Evolutionary conservation across 1,140 invertebrate genomes (phyloP).

Genomic region (Hyles vespertilio): DNA sequence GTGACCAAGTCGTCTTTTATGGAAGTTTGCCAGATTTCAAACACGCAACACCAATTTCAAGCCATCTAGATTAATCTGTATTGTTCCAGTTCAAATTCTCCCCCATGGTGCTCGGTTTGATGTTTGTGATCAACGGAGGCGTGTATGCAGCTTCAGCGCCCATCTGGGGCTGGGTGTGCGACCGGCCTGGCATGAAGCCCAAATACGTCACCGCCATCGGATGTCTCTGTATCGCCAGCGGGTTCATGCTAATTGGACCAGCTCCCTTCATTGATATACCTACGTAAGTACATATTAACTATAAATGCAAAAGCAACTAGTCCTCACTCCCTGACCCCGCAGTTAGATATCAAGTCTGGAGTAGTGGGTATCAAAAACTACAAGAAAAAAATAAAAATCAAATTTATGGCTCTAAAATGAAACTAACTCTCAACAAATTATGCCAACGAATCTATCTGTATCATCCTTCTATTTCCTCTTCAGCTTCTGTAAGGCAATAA

Average conservation of each 20-base stretch:
- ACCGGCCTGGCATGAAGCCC: slow-evolving; percentile 78
- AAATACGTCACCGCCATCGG: slow-evolving; percentile 83
- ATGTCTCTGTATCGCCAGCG: slow-evolving; percentile 79
- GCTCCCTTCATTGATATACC: slow-evolving; percentile 81
- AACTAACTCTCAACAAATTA: too few relatives aligned
- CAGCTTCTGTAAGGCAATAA: neutral
- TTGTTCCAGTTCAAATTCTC: slow-evolving; percentile 79
- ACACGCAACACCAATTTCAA: too few relatives aligned
- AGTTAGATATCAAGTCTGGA: too few relatives aligned
- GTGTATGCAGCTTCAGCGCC: slow-evolving; percentile 90
- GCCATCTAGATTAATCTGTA: neutral
- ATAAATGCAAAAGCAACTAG: too few relatives aligned
- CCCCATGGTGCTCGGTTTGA: slow-evolving; percentile 86
- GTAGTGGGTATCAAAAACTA: too few relatives aligned
- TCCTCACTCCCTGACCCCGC: too few relatives aligned
- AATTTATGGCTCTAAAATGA: too few relatives aligned
- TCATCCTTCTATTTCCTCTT: neutral
- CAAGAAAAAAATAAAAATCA: too few relatives aligned
- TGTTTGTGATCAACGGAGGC: slow-evolving; percentile 93
- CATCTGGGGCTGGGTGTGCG: slow-evolving; percentile 87
- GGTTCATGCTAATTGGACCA: slow-evolving; percentile 85
- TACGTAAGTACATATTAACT: slow-evolving; percentile 70
- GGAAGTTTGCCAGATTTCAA: too few relatives aligned
- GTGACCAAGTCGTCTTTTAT: too few relatives aligned
- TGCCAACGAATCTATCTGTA: too few relatives aligned